Base-by-base conservation (phyloP, 2,113 vertebrate genomes). In the Emydura subglobosa region DNA sequence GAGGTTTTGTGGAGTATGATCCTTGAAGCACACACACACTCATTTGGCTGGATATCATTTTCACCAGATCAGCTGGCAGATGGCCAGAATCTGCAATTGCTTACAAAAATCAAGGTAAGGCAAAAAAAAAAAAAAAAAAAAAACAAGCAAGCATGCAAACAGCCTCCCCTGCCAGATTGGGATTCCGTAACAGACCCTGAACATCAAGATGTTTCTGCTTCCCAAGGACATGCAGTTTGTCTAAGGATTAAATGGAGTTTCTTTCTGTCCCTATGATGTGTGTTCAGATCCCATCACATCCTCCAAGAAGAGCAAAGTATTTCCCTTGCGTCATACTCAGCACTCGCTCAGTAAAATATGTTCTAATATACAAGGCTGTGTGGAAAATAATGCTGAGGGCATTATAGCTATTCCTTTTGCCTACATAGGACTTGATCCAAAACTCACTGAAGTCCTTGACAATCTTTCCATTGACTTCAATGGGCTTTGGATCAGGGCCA, bases 241-340 rank as follows among this genome's bases (percentile, higher is more conserved):
- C 4, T 14, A 47, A 79, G 61, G 57, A 47, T 91, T 78, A 54
- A 89, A 79, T 55, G 27, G 85, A 76, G 24, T 44, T 34, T 49
- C 5, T 19, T 78, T 82, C 54, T 82, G 51, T 10, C 65, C 65
- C 61, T 55, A 21, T 55, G 55, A 61, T 5, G 6, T 24, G 39
- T 16, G 3, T 21, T n/a, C 9, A 3, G 0, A 1, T 85, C 11
- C 7, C 57, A 59, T 3, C 0, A 0, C 3, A 81, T 19, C 55
- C 0, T 21, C 27, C 65, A 82, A 34, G 39, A 14, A 0, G 3
- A 86, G 47, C 14, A 47, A 10, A 27, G 14, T 31, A 10, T 3
- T 42, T 27, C 25, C 50, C 72, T 76, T 47, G 6, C 39, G 53
- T 27, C n/a, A 29, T 3, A 7, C 14, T 10, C 17, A 74, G 24